Base-by-base conservation (phyloP, 1,140 invertebrate species). In the Drosophila lowei region DNA sequence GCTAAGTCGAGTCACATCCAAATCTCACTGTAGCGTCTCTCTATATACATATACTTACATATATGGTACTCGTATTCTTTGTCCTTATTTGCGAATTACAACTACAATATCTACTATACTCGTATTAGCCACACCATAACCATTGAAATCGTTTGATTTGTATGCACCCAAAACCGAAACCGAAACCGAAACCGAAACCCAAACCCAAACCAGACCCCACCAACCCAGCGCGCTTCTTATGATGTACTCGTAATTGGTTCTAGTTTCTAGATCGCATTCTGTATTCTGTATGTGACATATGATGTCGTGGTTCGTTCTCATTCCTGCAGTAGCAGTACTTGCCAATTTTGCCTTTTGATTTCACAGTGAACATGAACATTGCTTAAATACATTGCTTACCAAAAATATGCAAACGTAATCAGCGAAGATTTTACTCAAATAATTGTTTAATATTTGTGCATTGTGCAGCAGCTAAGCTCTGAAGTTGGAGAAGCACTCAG, bases 331-430 rank as follows among this genome's bases (percentile, higher is more conserved):
- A 76, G 78, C 83, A 86, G 79, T 83, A 72, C 48, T 89, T 76
- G 78, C 64, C 67, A 70, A 67, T 76, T 86, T 72, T 72, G 50
- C 59, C 49, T 83, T 83, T 76, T 86, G 58, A 83, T 72, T 85
- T 86, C n/a, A 53, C 41, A 77, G 49, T 57, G 79, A 61, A 83
- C 60, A 65, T 72, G 49, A 74, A 64, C 49, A 76, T 83, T 86
- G 83, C 83, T 86, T 86, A 88, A 86, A 83, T 83, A 84, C 49
- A 38, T 70, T 65, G 68, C 65, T 52, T 65, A 57, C 49, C 71
- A 78, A 77, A 88, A 86, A 77, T 77, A 34, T 86, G 81, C 81
- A 86, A 86, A 86, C 83, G 83, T 86, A 86, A 86, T 83, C 8
- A 55, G 71, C 42, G 59, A 61, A 71, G 42, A 70, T 46, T 41